Evolutionary conservation across 53 echinoderm and acorn worm genomes (phyloP), one percentile per base, ranked within the genome.

Genomic region (Actinopyga echinites): DNA sequence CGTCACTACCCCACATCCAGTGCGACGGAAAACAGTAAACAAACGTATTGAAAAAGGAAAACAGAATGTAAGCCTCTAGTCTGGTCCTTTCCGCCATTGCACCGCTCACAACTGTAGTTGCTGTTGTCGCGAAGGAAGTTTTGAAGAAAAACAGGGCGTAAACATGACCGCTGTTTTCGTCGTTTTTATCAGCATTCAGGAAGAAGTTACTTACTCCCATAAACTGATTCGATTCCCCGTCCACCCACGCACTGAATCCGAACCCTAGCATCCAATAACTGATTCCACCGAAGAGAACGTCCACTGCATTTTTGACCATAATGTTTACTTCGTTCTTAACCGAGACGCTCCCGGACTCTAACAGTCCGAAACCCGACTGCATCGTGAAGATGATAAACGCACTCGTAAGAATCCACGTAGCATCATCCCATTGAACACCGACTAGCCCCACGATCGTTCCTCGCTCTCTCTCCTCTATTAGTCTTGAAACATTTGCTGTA

Each of bases 251-350:
- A 38, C 91, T 94, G 13, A 94, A 84, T 9, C 74, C 94, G 60
- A 91, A 94, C n/a, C 94, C 94, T 36, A 94, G 80, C 91, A 94
- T 91, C 94, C 94, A 94, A 74, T 94, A 94, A 0, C 91, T 91
- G 3, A 94, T 37, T 2, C 94, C 94, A 21, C 94, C 94, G 36
- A 94, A 94, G 6, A 94, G 56, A 1, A 94, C 93, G 67, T 94
- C 94, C 45, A 94, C 91, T 5, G 91, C 93, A 36, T 93, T 93
- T 61, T 93, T 93, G 4, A 93, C 88, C 93, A 93, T 93, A 30
- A 93, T 93, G 52, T 94, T 94, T 0, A 94, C 94, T 65, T 94
- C 94, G 56, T 94, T 94, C 45, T 94, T 94, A n/a, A 67, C 77
- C 2, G 94, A 91, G 0, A 89, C 94, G 64, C 89, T 88, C 8